Base-by-base conservation (phyloP, 2,888 invertebrate genomes). In the Cyclophora albipunctata region DNA sequence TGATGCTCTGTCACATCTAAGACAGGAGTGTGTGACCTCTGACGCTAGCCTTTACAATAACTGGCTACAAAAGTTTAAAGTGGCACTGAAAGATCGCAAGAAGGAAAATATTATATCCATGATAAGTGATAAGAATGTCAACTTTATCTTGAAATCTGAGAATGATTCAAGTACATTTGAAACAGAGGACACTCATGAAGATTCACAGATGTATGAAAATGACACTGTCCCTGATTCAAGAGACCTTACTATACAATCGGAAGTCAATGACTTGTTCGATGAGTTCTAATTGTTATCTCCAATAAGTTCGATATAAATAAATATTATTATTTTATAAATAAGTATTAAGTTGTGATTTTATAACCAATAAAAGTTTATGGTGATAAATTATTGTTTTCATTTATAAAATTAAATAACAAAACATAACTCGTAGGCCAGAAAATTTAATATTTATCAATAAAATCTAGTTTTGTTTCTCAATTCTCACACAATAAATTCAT, bases 401-500 rank as follows among this genome's bases (percentile, higher is more conserved):
- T 45, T 50, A 45, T 35, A 6, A 20, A 42, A 7, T 42, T 5
- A 41, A 4, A 5, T 5, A 66, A 62, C 60, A 64, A 69, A 54
- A 65, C 57, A 53, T 54, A 59, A 20, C 20, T 47, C 43, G 48
- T 69, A 66, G 67, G 63, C 67, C 71, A 69, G 68, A 71, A 70
- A 63, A 59, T 73, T 73, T 71, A 67, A 73, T 76, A 71, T 64
- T 71, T 66, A 66, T 64, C 67, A 70, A 69, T 81, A 75, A 76
- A 75, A 71, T 78, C 75, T 83, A 81, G 77, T 78, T 66, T 76
- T 71, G 77, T 78, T 66, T 76, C 71, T 63, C 74, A 75, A 73
- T 78, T 80, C 83, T 74, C 81, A 80, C 75, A 80, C 72, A 77
- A 68, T 82, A 85, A 81, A 82, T 81, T 83, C 78, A 74, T 79